Base-by-base conservation (phyloP, 53 echinoderm and acorn worm genomes). In the Holothuria leucospilota region DNA sequence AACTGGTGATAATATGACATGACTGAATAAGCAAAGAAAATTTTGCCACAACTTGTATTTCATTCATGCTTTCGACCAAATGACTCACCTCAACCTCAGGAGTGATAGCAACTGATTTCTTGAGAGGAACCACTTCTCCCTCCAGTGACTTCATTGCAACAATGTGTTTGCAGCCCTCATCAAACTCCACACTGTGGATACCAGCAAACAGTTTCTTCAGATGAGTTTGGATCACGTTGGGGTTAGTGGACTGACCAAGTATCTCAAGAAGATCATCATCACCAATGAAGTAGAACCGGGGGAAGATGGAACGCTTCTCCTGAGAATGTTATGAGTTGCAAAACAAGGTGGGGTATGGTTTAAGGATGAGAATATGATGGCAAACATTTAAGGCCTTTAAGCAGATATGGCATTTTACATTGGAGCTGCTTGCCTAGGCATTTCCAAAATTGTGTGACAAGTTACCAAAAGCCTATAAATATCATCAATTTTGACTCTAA, bases 151-250 rank as follows among this genome's bases (percentile, higher is more conserved):
- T 99, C 99, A 99, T 99, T 72, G 99, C 94, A 16, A 94, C 56
- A 78, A 99, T 99, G 86, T 93, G 92, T 83, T 99, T 99, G 61
- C 86, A 91, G 5, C 92, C 94, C 64, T 99, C 92, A 51, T 94
- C 99, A 94, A 99, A 99, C 28, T 99, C 92, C 20, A 99, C 99
- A 64, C 95, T 95, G 79, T 99, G 99, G 71, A 99, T 99, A 23
- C 99, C 99, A 21, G 99, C 99, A 91, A 99, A 99, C 13, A 99
- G 94, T 78, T 99, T 99, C 92, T 99, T 99, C 10, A 99, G 94
- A 68, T 99, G 99, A 10, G 99, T 90, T 81, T 95, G 99, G 66
- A 99, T 99, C 27, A 99, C 99, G 11, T 89, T 82, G 15, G 99
- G 99, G 78, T 99, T 99, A 51, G 92, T 95, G 15, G 99, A 91